phyloP scores from a whole-genome alignment of 2,888 invertebrate species.

The Biston betularia region DNA sequence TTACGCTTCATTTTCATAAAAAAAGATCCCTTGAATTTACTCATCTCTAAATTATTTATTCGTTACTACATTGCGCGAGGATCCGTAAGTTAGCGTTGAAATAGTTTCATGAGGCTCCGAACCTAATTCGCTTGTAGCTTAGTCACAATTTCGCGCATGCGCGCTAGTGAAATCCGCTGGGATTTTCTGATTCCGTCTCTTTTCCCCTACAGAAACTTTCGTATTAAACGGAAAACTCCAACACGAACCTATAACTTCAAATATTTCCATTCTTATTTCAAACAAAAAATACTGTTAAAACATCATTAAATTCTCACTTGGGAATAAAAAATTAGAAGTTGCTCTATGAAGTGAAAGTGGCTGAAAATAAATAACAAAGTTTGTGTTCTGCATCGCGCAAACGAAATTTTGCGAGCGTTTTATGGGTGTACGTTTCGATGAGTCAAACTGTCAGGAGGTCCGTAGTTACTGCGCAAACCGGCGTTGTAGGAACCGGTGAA shows the following conservation, averaged over 20 bases:
- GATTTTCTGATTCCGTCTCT: background rate
- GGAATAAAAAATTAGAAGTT: background rate
- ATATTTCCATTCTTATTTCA: background rate
- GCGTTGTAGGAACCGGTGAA: constrained; percentile 23
- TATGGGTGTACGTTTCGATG: background rate
- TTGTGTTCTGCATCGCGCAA: constrained; percentile 21
- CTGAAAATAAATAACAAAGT: background rate
- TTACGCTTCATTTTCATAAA: no score
- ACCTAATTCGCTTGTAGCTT: background rate
- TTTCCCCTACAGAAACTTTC: background rate
- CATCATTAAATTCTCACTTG: background rate
- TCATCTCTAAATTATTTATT: no score
- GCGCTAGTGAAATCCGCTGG: background rate
- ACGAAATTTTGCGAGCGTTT: constrained; percentile 6
- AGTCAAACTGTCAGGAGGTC: constrained; percentile 12
- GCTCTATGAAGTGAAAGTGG: background rate
- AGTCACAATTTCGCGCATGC: background rate
- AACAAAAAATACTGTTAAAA: background rate
- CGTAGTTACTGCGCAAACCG: constrained; percentile 26
- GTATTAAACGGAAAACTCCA: background rate
- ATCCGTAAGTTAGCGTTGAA: background rate
- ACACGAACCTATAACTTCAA: background rate
- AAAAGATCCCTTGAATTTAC: no score
- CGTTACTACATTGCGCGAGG: no score
- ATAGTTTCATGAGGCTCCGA: background rate